These are phyloP conservation scores for Saccopteryx bilineata DNA, from an alignment of 2,113 vertebrate species.

Conservation along the genomic window DNA sequence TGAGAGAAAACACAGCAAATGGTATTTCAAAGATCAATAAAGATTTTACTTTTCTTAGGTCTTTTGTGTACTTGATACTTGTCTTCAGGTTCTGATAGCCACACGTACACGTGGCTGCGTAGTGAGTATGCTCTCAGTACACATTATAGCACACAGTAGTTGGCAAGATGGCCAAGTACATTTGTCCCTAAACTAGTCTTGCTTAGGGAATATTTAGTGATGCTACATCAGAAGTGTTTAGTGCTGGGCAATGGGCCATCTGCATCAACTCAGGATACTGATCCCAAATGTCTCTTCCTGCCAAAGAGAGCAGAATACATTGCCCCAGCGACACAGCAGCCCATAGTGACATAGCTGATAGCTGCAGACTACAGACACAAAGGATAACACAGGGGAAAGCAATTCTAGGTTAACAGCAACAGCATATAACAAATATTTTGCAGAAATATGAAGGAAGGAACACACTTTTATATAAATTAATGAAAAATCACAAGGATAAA, in stretches of 20 bases:
- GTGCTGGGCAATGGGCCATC: not conserved
- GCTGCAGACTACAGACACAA: not conserved
- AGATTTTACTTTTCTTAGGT: not conserved
- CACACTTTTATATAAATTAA: not conserved
- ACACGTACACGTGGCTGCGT: not conserved
- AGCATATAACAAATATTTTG: not conserved
- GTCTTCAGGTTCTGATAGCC: not conserved
- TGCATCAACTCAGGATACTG: not conserved
- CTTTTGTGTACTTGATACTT: not conserved
- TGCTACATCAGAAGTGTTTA: not conserved
- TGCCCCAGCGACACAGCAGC: not conserved
- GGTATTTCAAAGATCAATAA: not conserved
- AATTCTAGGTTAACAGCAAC: not conserved
- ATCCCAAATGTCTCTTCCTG: not conserved
- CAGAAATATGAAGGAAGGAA: not conserved
- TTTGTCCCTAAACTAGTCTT: not conserved
- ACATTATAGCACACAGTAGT: not conserved
- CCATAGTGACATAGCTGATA: not conserved
- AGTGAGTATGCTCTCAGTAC: not conserved
- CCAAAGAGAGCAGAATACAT: not conserved
- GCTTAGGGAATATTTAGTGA: not conserved
- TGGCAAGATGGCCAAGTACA: not conserved
- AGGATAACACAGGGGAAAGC: not conserved
- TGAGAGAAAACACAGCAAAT: not conserved
- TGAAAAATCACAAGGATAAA: not conserved